Evolutionary conservation across 2,797 vertebrate genomes (phyloP), one percentile per base, ranked within the genome.

Genomic region (Cetoscarus ocellatus): DNA sequence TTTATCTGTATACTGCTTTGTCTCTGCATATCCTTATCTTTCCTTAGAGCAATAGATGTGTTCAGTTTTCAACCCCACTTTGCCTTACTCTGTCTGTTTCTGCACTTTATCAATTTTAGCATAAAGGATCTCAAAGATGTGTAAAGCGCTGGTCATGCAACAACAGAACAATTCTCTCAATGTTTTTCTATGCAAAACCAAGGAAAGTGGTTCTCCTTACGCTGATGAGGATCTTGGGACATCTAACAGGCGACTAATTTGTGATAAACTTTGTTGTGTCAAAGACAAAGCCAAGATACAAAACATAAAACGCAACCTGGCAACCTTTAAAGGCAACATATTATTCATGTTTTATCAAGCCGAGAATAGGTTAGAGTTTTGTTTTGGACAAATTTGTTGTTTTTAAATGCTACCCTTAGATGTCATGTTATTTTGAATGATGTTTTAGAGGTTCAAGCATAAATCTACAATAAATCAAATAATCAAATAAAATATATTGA

Each of bases 131-230:
- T 83, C 48, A 69, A 75, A 66, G 19, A 77, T 17, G 44, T 69
- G 54, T 76, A 53, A n/a, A 65, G 43, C 36, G 88, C 69, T 49
- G 56, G 65, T 71, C 67, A 67, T 74, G 76, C 75, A 78, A 55
- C 80, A 74, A 59, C 82, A 44, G 6, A 44, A 61, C 67, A 62
- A 65, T 72, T 83, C 67, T 79, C 79, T 88, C 70, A 77, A 77
- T 68, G 63, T 87, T 88, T 89, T 92, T 91, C 93, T 94, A 94
- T 94, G 93, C 93, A 94, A 94, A 82, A 71, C 58, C 52, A 63
- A 66, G 64, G 47, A 85, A 77, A 66, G 61, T 68, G 55, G 73
- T 76, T 61, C 27, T 70, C 7, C 62, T 73, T 19, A 9, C 51
- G 61, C 57, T 59, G 60, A 85, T 3, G 44, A 59, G 47, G 55